phyloP scores from a whole-genome alignment of 2,888 invertebrate genomes.

The Mycalesis mineus region DNA sequence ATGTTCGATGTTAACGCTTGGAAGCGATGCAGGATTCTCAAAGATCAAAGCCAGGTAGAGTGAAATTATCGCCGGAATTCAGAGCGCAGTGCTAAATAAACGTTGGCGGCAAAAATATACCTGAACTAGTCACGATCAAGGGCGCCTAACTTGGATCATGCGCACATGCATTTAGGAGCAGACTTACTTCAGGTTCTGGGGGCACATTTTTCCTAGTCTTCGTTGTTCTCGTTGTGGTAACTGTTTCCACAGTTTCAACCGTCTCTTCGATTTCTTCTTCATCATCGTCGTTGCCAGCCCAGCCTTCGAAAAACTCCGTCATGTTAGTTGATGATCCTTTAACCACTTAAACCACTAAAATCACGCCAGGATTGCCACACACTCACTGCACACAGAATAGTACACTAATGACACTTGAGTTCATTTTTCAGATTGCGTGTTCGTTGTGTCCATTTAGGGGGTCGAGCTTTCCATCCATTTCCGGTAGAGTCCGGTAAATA shows the following conservation, averaged over 20 bases:
- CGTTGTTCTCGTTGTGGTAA: conserved; percentile 62
- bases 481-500: conserved; percentile 6
- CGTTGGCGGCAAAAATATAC: conserved; percentile 48
- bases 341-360: conserved; percentile 57
- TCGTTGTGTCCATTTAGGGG: conserved; percentile 41
- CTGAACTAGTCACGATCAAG: conserved; percentile 49
- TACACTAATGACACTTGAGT: conserved; percentile 12
- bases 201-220: conserved; percentile 45
- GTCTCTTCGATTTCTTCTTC: conserved; percentile 46
- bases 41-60: conserved; percentile 39
- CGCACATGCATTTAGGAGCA: conserved; percentile 8
- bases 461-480: conserved; percentile 33
- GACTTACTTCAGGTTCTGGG: conserved; percentile 52
- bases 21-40: conserved; percentile 35
- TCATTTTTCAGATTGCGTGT: conserved; percentile 35
- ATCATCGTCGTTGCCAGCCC: conserved; percentile 49
- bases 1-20: conserved; percentile 33
- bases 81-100: conserved; percentile 41
- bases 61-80: conserved; percentile 40
- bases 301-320: conserved; percentile 74
- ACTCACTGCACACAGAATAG: conserved; percentile 14
- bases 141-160: conserved; percentile 27
- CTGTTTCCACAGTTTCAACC: conserved; percentile 61
- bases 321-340: conserved; percentile 37
- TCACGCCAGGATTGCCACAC: conserved; percentile 16